Evolutionary conservation across 2,888 invertebrate species (phyloP), one percentile per base, ranked within the genome.

Genomic region (Microctonus hyperodae): DNA sequence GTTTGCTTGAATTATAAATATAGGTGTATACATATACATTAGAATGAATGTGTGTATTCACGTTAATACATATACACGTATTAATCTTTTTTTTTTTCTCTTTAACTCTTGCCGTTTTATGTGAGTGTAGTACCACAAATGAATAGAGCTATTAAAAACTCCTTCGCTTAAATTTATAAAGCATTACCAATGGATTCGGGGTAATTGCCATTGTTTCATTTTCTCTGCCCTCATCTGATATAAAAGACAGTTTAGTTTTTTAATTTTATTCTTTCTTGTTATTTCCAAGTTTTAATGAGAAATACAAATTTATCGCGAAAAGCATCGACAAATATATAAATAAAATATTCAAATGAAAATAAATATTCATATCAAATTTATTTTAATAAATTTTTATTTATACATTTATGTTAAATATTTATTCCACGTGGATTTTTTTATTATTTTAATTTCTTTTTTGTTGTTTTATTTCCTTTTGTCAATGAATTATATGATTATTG

Each of bases 61-160:
- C 40, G n/a, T 33, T 23, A 10, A 16, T 31, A 20, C 33, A 10
- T 55, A 4, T 5, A 44, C 9, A 16, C n/a, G 6, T 16, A 44
- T 9, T n/a, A n/a, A n/a, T n/a, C n/a, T n/a, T n/a, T n/a, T n/a
- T n/a, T n/a, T n/a, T n/a, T n/a, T n/a, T n/a, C 44, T 16, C 2
- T 16, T n/a, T 37, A 37, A 37, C 44, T 44, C 1, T 6, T 16
- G 16, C 44, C 44, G 6, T 44, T n/a, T n/a, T 16, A 16, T 44
- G 16, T 44, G 53, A 31, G 28, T 53, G 28, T 31, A n/a, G n/a
- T n/a, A n/a, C n/a, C n/a, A 50, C 57, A 44, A 55, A 48, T 63
- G 50, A 65, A 61, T 61, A 59, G 65, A 69, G 60, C 60, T 53
- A 67, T 61, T 61, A 64, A n/a, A n/a, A 65, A 56, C 23, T 51